Base-by-base conservation (phyloP, 1,140 invertebrate species). In the Papilio dardanus region DNA sequence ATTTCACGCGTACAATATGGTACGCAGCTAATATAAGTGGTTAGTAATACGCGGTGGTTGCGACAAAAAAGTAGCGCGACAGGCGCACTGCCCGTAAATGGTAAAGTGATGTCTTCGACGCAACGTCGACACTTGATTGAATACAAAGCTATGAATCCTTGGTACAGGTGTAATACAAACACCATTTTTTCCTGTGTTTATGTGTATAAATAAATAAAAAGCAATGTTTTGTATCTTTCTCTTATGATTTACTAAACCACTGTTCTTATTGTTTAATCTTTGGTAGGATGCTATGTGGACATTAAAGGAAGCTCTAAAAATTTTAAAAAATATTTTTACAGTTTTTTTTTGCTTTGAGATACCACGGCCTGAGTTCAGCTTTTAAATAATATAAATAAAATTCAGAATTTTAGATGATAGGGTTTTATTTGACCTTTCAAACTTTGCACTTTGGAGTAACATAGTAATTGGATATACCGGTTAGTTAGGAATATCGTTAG, bases 1-100 rank as follows among this genome's bases (percentile, higher is more conserved):
- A 58, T 58, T 58, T 58, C 21, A 12, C 24, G 50, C 10, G 3
- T 6, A 19, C 14, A 58, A 14, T 30, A 58, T 58, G 54, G 54
- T 58, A 12, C 24, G 2, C 19, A 58, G 54, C 54, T 58, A 58
- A 58, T 14, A 58, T 58, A 58, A 58, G 54, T 54, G 16, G 19
- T 10, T 12, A 28, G 54, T 58, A 28, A 54, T 54, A 54, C 12
- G 24, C 10, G 54, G 54, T n/a, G n/a, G n/a, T n/a, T n/a, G n/a
- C n/a, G n/a, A n/a, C n/a, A n/a, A n/a, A n/a, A n/a, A n/a, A 58
- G 21, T 12, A 5, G 54, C 14, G 66, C 66, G 66, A 68, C 35
- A 68, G 14, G 6, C 35, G 35, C 21, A 40, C 21, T 37, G 66
- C 0, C 35, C 40, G n/a, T 24, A 28, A 24, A 35, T 68, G 33